Evolutionary conservation across 2,797 vertebrate species (phyloP).

Genomic region (Chiloscyllium punctatum): DNA sequence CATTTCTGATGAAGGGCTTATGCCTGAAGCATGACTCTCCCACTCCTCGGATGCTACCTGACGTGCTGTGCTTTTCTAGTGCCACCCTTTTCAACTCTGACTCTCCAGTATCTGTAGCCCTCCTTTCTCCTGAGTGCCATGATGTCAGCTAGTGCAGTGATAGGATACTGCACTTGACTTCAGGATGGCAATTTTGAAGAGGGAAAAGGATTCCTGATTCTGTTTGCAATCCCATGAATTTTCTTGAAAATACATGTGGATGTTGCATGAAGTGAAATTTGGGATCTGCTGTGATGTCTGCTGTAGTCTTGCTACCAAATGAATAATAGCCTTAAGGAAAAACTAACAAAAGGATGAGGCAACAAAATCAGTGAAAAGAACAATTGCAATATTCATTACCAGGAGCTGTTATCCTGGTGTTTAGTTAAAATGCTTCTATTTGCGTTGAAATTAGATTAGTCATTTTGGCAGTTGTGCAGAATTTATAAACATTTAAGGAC

Average conservation of each 20-base stretch:
- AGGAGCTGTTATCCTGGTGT: not conserved
- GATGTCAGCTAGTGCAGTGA: not conserved
- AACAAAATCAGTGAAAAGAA: not conserved
- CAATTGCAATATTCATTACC: not conserved
- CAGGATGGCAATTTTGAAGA: not conserved
- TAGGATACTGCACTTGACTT: no score
- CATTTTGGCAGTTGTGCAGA: not conserved
- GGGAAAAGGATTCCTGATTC: not conserved
- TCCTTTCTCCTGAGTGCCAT: no score
- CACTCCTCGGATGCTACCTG: no score
- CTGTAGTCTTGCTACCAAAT: not conserved
- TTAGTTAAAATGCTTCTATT: not conserved
- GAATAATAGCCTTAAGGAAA: not conserved
- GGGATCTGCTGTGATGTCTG: not conserved
- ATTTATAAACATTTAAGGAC: not conserved
- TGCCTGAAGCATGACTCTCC: no score
- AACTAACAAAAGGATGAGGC: not conserved
- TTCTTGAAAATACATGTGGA: not conserved
- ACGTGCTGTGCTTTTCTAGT: no score
- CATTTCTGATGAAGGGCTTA: no score
- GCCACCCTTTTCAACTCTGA: no score
- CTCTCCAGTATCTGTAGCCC: no score
- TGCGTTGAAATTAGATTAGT: not conserved
- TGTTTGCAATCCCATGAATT: not conserved
- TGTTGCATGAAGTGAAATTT: not conserved